Conservation (phyloP, 2,113 vertebrate genomes). For the Corvus moneduloides region DNA sequence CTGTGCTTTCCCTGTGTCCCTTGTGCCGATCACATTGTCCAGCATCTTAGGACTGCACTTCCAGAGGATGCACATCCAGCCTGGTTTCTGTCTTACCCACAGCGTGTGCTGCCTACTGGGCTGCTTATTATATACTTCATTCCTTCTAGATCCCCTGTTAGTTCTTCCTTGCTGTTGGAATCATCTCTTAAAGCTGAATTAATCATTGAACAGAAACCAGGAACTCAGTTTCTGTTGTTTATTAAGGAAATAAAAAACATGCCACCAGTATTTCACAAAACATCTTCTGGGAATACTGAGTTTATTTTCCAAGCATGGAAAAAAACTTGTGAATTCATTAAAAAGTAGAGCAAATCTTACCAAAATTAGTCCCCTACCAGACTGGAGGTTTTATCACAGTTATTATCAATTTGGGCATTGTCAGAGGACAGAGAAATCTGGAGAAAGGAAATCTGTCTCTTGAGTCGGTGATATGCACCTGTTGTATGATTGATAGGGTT, state of each 20-base stretch:
- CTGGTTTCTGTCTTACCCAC: not conserved
- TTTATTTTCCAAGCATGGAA: not conserved
- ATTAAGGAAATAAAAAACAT: not conserved
- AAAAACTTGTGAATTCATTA: not conserved
- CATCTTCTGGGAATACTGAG: not conserved
- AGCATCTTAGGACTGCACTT: not conserved
- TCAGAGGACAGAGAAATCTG: not conserved
- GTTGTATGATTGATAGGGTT: not conserved
- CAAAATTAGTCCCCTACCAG: not conserved
- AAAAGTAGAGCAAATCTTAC: not conserved
- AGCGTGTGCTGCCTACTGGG: not conserved
- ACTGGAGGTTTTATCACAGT: not conserved
- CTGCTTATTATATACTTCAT: not conserved
- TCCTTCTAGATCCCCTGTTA: not conserved
- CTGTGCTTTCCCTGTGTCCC: not conserved
- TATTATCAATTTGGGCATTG: not conserved
- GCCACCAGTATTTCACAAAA: not conserved
- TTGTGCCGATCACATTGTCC: not conserved
- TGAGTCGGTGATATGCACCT: not conserved
- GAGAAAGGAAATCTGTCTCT: not conserved
- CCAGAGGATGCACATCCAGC: not conserved
- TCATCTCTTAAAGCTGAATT: not conserved
- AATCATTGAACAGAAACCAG: not conserved
- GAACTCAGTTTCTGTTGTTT: not conserved
- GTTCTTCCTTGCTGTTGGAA: not conserved